Base-by-base conservation (phyloP, 2,113 vertebrate species). In the Oceanodroma tethys region DNA sequence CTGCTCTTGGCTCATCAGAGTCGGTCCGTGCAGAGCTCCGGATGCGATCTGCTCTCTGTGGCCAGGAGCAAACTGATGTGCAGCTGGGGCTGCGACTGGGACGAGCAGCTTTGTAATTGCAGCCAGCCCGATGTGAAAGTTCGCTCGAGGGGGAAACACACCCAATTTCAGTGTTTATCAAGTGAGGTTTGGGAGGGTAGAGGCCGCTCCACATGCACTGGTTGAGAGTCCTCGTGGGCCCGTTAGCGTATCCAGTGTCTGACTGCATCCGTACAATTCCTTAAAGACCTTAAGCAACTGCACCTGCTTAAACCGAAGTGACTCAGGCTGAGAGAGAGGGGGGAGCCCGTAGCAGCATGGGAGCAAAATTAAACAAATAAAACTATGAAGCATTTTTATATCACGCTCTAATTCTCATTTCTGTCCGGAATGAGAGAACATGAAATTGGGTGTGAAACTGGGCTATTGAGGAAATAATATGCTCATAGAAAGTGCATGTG, bases 11-110 rank as follows among this genome's bases (percentile, higher is more conserved):
- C n/a, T 63, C 25, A 3, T 3, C 4, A 0, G 45, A 14, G 45
- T 13, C 5, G 4, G 48, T 7, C 23, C 1, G 3, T 3, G 32
- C 74, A 20, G 56, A 58, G 86, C 62, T 42, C 70, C 0, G 1
- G 60, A 4, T 21, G 45, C 0, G 38, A 26, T 15, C 43, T 13
- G 34, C 13, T 43, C 18, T 32, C 45, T 6, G 34, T 3, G 26
- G 36, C 62, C 29, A 4, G 53, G 32, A 42, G 26, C 62, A 56
- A 45, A 63, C 9, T 4, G 80, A n/a, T 16, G n/a, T n/a, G 50
- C 62, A 78, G 83, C 53, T 62, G 78, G n/a, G 43, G 68, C 75
- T 66, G 38, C 0, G 0, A 5, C 6, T 0, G 36, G 65, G 65
- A 13, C 0, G 1, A 23, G 67, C 52, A 21, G 45, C 58, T 58